Base-by-base conservation (phyloP, 2,797 vertebrate species). In the Champsocephalus gunnari region DNA sequence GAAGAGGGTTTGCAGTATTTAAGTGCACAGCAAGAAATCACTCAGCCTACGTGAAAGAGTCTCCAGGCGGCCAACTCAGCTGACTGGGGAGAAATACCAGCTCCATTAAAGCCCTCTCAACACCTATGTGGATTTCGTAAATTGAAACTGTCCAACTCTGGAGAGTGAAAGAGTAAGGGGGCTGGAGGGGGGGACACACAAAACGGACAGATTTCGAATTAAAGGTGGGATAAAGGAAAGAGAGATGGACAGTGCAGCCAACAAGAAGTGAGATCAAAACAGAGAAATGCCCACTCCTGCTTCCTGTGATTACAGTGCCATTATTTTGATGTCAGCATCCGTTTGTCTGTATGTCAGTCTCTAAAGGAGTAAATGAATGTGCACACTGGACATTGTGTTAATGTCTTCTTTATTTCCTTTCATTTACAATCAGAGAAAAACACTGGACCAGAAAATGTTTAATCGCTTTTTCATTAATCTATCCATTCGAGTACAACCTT, bases 11-110 rank as follows among this genome's bases (percentile, higher is more conserved):
- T 70, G 59, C 24, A 79, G 66, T 77, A 63, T 88, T 91, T 75
- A 85, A 91, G 87, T 81, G 72, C 88, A 87, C 84, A 87, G 88
- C 83, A 68, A 88, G 87, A 90, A 91, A 88, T 90, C 84, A 86
- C 85, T 90, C 80, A 84, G 71, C 75, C 75, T 71, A 62, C 43
- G 34, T 71, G 75, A 57, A 80, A 77, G 84, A 81, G 63, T 81
- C 84, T 88, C 82, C 67, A 78, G 88, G 82, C 71, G 17, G 71
- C 73, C 82, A 51, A 66, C 84, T 84, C 67, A 77, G 79, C 78
- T 75, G 77, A 86, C 71, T 65, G 74, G 77, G 55, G 44, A 87
- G 77, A 87, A 90, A 84, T 84, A 79, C 56, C 77, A 77, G n/a
- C 3, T 44, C 77, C 82, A 87, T 91, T 91, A 88, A 80, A 77